phyloP scores from a whole-genome alignment of 2,113 vertebrate genomes.

The Poecile atricapillus region DNA sequence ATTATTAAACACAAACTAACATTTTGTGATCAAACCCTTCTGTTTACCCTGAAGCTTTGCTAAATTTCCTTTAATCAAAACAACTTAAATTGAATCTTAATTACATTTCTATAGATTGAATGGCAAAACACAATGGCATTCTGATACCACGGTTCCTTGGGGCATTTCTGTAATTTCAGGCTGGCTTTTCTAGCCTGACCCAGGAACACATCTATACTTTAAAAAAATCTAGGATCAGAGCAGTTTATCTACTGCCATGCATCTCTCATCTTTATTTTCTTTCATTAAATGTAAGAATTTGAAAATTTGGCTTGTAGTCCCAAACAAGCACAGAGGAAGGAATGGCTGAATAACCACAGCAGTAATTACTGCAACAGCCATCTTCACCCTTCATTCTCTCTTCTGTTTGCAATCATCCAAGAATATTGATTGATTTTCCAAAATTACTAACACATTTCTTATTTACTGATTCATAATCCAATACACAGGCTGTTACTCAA shows the following conservation, averaged over 20 bases:
- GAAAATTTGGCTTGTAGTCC: neutral
- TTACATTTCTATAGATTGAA: neutral
- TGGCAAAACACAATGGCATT: neutral
- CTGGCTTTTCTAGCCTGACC: neutral
- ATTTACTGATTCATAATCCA: neutral
- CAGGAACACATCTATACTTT: neutral
- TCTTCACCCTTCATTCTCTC: neutral
- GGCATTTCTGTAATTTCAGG: neutral
- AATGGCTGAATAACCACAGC: neutral
- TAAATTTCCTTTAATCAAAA: conserved; percentile 28
- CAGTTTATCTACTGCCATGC: neutral
- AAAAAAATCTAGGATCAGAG: neutral
- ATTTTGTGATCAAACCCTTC: neutral
- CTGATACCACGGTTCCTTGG: neutral
- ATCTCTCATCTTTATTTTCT: neutral
- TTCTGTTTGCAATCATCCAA: neutral
- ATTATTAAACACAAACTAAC: conserved; percentile 1
- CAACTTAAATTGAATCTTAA: neutral
- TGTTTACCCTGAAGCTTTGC: neutral
- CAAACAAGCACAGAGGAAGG: neutral
- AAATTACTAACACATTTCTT: neutral
- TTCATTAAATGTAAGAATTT: neutral
- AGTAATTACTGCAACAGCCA: neutral
- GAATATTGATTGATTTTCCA: neutral
- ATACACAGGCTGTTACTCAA: neutral